These are phyloP conservation scores for Lomographa bimaculata DNA, from an alignment of 2,888 invertebrate genomes.

Conservation along the genomic window DNA sequence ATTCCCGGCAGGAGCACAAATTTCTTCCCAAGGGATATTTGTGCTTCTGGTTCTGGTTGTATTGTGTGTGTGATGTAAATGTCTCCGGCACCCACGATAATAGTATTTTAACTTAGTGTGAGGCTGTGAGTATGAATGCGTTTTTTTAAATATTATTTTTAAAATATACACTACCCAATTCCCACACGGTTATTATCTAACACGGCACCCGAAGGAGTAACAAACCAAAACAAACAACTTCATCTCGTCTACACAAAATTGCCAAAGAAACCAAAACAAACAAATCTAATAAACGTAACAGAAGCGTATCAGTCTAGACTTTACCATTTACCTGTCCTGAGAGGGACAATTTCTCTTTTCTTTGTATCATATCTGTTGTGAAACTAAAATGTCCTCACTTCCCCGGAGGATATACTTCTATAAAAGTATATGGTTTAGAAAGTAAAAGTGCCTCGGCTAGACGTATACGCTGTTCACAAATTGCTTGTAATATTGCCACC, in stretches of 20 bases:
- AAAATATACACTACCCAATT: too few relatives aligned
- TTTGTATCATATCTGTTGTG: slow-evolving; percentile 31
- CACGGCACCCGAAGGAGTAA: too few relatives aligned
- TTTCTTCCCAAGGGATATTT: too few relatives aligned
- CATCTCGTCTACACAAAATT: not conserved
- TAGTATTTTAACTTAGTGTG: too few relatives aligned
- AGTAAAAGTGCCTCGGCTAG: slow-evolving; percentile 12
- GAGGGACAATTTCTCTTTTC: slow-evolving; percentile 30
- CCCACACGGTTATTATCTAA: too few relatives aligned
- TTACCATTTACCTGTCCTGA: slow-evolving; percentile 11
- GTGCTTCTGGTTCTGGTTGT: too few relatives aligned
- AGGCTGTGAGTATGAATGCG: too few relatives aligned
- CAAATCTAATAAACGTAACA: slow-evolving; percentile 19
- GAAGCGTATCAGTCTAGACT: slow-evolving; percentile 13
- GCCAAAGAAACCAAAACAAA: slow-evolving; percentile 2
- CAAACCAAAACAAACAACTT: too few relatives aligned
- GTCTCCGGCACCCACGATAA: too few relatives aligned
- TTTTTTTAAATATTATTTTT: too few relatives aligned
- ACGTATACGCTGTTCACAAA: not conserved
- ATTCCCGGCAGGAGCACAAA: too few relatives aligned
- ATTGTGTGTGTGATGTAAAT: too few relatives aligned
- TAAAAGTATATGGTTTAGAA: slow-evolving; percentile 3
- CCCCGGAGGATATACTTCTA: slow-evolving; percentile 31
- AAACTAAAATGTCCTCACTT: slow-evolving; percentile 39
- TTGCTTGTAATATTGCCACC: slow-evolving; percentile 7